Percentiles rank a stretch among this genome's conserved stretches.
Conservation (phyloP, 2,888 invertebrate species). For the Tillus elongatus region DNA sequence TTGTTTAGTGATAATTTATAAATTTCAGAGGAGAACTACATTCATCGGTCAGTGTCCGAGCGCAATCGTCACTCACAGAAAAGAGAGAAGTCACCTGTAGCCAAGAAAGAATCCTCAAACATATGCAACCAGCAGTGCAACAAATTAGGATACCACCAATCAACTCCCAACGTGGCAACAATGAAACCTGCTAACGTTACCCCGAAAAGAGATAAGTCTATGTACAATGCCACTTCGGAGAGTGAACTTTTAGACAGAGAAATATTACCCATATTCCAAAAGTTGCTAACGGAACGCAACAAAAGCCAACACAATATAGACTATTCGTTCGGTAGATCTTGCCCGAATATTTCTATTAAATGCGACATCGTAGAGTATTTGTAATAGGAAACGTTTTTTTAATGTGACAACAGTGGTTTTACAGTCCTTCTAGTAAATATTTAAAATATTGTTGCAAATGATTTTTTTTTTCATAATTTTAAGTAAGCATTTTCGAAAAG, state of each 20-base stretch:
- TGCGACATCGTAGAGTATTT: conserved; percentile 93
- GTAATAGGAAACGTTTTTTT: no score
- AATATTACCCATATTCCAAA: conserved; percentile 85
- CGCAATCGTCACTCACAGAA: conserved; percentile 35
- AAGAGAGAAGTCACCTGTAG: conserved; percentile 31
- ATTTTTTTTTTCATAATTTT: no score
- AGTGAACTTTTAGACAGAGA: conserved; percentile 74
- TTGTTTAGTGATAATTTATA: conserved; percentile 4
- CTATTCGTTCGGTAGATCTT: conserved; percentile 72
- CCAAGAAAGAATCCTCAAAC: conserved; percentile 26
- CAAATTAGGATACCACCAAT: conserved; percentile 48
- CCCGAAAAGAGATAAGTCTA: conserved; percentile 35
- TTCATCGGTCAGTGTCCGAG: conserved; percentile 39
- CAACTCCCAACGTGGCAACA: conserved; percentile 53
- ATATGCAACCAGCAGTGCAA: conserved; percentile 39
- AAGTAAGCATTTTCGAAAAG: no score
- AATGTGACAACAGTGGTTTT: no score
- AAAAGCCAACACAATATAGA: conserved; percentile 56
- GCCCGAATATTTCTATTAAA: conserved; percentile 90
- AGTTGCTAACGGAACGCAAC: conserved; percentile 77
- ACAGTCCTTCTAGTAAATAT: no score
- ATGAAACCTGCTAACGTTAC: conserved; percentile 26
- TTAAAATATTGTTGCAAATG: no score
- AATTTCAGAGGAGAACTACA: conserved; percentile 32
- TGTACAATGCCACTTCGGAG: conserved; percentile 71